Evolutionary conservation across 2,797 vertebrate species (phyloP).

Genomic region (Chaetodon trifasciatus): DNA sequence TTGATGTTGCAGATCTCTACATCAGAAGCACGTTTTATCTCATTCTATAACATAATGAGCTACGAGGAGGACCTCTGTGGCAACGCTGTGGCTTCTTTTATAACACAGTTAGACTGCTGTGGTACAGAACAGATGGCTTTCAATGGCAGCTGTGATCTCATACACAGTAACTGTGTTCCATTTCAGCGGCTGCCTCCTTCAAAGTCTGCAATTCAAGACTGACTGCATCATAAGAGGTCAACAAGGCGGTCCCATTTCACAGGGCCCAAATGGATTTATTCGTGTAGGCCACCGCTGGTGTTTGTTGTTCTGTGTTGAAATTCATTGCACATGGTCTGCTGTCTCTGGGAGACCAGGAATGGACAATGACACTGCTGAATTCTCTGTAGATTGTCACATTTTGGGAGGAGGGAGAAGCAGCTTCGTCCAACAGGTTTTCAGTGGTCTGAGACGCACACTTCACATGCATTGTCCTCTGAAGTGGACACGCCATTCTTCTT

Average conservation of each 20-base stretch:
- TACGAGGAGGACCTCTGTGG: background rate
- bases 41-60: background rate
- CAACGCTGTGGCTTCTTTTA: background rate
- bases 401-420: background rate
- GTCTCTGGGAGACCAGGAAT: background rate
- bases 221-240: background rate
- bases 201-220: constrained; percentile 20
- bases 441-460: too few species aligned
- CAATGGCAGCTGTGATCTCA: constrained; percentile 36
- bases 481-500: background rate
- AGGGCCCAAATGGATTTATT: background rate
- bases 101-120: background rate
- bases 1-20: background rate
- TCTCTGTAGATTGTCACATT: background rate
- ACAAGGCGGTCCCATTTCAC: background rate
- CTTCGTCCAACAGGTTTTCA: background rate
- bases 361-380: background rate
- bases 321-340: background rate
- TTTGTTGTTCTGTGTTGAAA: background rate
- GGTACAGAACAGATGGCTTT: constrained; percentile 5
- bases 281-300: background rate
- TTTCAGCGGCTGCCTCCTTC: constrained; percentile 17
- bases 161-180: constrained; percentile 9
- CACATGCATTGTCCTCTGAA: background rate
- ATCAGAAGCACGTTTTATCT: constrained; percentile 2